A percentile compares a stretch with the other conserved stretches of the same genome.
Evolutionary conservation across 2,888 invertebrate genomes (phyloP).

Genomic region (Nymphalis urticae): DNA sequence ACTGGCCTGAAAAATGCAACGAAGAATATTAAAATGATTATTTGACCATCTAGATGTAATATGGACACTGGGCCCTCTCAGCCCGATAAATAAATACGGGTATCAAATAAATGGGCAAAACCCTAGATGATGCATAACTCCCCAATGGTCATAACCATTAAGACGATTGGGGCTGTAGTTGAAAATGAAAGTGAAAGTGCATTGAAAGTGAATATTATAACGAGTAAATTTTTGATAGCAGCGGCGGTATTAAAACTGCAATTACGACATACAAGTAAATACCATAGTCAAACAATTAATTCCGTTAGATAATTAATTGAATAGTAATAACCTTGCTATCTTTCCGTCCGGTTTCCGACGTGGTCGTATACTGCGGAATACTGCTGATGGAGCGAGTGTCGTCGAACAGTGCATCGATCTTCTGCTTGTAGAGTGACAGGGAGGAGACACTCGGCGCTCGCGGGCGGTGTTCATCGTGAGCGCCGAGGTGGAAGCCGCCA

Average conservation of each 20-base stretch:
- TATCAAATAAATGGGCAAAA: too few species aligned
- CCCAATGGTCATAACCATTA: too few species aligned
- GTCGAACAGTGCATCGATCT: constrained; percentile 93
- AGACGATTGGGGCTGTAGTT: too few species aligned
- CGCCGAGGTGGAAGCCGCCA: constrained; percentile 72
- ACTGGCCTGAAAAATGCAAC: constrained; percentile 55
- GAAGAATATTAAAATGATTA: not conserved
- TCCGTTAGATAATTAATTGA: not conserved
- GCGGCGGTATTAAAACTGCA: not conserved
- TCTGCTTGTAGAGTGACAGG: constrained; percentile 88
- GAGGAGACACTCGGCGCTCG: constrained; percentile 74
- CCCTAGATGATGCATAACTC: too few species aligned
- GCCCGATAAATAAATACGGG: too few species aligned
- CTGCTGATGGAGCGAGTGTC: constrained; percentile 84
- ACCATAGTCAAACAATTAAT: not conserved
- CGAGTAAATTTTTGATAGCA: too few species aligned
- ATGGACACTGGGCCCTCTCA: too few species aligned
- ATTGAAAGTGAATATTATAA: too few species aligned
- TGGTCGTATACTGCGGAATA: constrained; percentile 59
- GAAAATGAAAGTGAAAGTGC: too few species aligned
- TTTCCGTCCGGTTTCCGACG: constrained; percentile 55
- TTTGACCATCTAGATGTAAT: not conserved
- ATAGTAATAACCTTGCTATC: constrained; percentile 60
- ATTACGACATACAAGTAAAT: not conserved
- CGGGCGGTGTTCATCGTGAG: constrained; percentile 66